A percentile compares a stretch with the other conserved stretches of the same genome.
Evolutionary conservation across 2,888 invertebrate species (phyloP).

Genomic region (Neuroscelio doddi): DNA sequence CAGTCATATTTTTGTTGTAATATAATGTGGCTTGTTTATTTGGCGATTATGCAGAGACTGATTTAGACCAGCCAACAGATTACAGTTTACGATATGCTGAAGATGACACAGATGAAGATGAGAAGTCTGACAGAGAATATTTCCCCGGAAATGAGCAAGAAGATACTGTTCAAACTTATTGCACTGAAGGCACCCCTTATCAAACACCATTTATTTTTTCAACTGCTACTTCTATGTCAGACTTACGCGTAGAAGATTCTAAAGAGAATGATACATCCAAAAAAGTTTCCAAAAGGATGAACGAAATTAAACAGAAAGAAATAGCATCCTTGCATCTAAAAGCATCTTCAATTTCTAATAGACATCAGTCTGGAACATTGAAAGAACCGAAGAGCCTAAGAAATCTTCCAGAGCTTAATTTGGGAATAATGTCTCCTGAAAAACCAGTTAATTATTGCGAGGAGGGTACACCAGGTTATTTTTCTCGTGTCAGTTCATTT

Average conservation of each 20-base stretch:
- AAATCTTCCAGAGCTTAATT: conserved; percentile 71
- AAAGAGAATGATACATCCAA: conserved; percentile 58
- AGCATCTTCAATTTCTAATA: conserved; percentile 26
- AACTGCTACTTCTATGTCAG: conserved; percentile 91
- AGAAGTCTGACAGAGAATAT: conserved; percentile 61
- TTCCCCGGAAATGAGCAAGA: conserved; percentile 72
- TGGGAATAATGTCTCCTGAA: conserved; percentile 79
- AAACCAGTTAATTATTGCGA: conserved; percentile 89
- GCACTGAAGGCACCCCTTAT: conserved; percentile 92
- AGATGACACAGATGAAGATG: conserved; percentile 80
- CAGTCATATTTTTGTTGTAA: too few relatives aligned
- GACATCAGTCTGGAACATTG: conserved; percentile 36
- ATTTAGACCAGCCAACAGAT: conserved; percentile 93
- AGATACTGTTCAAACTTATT: conserved; percentile 92
- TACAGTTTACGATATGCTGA: conserved; percentile 92
- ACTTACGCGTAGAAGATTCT: conserved; percentile 77
- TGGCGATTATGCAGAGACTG: conserved; percentile 89
- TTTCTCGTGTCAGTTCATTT: conserved; percentile 77
- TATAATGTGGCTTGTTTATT: conserved; percentile 64
- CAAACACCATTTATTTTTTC: conserved; percentile 84
- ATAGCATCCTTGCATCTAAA: conserved; percentile 36
- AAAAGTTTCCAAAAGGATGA: conserved; percentile 48
- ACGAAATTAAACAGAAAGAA: conserved; percentile 44
- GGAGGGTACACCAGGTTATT: conserved; percentile 89
- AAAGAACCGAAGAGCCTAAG: conserved; percentile 52